Evolutionary conservation across 2,888 invertebrate species (phyloP).

Genomic region (Papilio gigon): DNA sequence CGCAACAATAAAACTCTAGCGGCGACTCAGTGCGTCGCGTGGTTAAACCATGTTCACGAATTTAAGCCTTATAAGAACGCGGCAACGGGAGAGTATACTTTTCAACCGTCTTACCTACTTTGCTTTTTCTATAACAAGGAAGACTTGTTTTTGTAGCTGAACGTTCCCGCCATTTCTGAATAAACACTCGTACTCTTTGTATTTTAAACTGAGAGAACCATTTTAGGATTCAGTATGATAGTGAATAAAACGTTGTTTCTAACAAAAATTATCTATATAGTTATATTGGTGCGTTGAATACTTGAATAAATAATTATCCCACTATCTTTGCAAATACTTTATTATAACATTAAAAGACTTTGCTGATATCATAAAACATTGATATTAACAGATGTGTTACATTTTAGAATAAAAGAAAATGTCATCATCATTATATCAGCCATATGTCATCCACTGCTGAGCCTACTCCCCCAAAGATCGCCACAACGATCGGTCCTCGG

Average conservation of each 20-base stretch:
- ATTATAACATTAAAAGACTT: too few species aligned
- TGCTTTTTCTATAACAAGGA: slow-evolving; percentile 42
- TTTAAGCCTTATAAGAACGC: slow-evolving; percentile 49
- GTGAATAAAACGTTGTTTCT: slow-evolving; percentile 1
- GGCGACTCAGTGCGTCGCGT: slow-evolving; percentile 18
- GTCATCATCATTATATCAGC: too few species aligned
- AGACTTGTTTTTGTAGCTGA: slow-evolving; percentile 69
- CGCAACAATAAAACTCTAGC: slow-evolving; percentile 46
- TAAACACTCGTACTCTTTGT: slow-evolving; percentile 62
- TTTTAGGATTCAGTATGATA: slow-evolving; percentile 40
- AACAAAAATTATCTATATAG: too few species aligned
- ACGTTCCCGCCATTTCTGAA: slow-evolving; percentile 62
- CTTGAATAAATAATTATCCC: too few species aligned
- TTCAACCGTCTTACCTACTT: slow-evolving; percentile 25
- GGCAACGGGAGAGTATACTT: slow-evolving; percentile 43
- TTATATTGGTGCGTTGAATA: too few species aligned
- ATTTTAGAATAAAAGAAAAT: too few species aligned
- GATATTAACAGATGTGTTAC: too few species aligned
- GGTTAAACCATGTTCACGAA: slow-evolving; percentile 41
- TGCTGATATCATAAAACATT: too few species aligned
- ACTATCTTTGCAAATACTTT: too few species aligned
- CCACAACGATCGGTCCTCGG: too few species aligned
- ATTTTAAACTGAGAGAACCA: slow-evolving; percentile 41
- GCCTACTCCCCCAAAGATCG: too few species aligned
- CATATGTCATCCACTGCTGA: too few species aligned